Percentiles rank a stretch among this genome's conserved stretches.
Conservation (phyloP, 2,888 invertebrate species). For the Dryobotodes eremita region DNA sequence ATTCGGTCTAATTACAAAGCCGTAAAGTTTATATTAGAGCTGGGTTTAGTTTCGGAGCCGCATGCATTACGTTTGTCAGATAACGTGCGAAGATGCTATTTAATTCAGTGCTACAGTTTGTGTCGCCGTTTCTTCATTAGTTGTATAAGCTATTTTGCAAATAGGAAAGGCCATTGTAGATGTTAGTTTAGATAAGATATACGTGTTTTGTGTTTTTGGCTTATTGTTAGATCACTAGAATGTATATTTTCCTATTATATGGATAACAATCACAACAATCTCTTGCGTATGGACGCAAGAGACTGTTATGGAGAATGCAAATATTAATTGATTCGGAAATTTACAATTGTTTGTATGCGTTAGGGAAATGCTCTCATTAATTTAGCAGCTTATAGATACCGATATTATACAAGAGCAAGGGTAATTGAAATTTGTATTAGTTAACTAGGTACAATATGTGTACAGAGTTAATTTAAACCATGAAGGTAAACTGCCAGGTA, state of each 20-base stretch:
- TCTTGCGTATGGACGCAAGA: not conserved
- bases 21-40: constrained; percentile 44
- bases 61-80: constrained; percentile 50
- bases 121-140: constrained; percentile 71
- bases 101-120: constrained; percentile 66
- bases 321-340: not conserved
- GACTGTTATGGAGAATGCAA: not conserved
- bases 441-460: not conserved
- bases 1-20: constrained; percentile 35
- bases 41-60: constrained; percentile 24
- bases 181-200: constrained; percentile 47
- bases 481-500: not conserved
- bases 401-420: not conserved
- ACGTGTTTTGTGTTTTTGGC: constrained; percentile 36
- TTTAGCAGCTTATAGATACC: not conserved
- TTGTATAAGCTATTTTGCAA: constrained; percentile 70
- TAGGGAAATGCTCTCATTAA: not conserved
- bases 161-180: constrained; percentile 62
- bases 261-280: too few relatives aligned
- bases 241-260: constrained; percentile 19
- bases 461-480: not conserved
- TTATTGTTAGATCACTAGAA: constrained; percentile 30
- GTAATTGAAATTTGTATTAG: not conserved
- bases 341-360: not conserved
- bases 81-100: constrained; percentile 72